These are phyloP conservation scores for Phoxinus dragarum DNA, from an alignment of 2,797 vertebrate species.

Conservation along the genomic window DNA sequence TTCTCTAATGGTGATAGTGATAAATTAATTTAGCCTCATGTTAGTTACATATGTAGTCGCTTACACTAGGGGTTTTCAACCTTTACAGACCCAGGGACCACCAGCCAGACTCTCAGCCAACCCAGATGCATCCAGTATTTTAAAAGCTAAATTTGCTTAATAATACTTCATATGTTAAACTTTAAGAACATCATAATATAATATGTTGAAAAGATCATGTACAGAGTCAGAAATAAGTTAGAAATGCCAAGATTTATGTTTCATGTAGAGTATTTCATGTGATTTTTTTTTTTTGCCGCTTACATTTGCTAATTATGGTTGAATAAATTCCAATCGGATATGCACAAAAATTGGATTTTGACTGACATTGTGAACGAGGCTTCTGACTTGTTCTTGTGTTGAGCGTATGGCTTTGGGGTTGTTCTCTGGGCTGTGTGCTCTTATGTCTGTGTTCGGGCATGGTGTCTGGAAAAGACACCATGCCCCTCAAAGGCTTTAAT, in stretches of 20 bases:
- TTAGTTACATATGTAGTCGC: conserved; percentile 11
- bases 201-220: neutral
- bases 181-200: neutral
- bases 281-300: too few relatives aligned
- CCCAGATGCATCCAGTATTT: neutral
- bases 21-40: conserved; percentile 8
- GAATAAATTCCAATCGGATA: too few relatives aligned
- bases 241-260: neutral
- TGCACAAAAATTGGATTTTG: too few relatives aligned
- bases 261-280: neutral
- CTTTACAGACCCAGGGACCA: neutral
- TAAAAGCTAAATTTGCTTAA: too few relatives aligned
- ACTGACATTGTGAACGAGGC: too few relatives aligned
- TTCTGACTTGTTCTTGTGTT: too few relatives aligned
- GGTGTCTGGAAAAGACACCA: too few relatives aligned
- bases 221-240: neutral
- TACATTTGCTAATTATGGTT: too few relatives aligned
- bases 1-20: conserved; percentile 20
- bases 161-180: neutral
- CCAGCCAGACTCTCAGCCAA: neutral
- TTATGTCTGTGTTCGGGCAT: too few relatives aligned
- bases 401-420: too few relatives aligned
- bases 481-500: too few relatives aligned
- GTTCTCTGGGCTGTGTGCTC: too few relatives aligned
- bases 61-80: neutral